Conservation (phyloP, 2,113 vertebrate species). For the Pteruthius melanotis region DNA sequence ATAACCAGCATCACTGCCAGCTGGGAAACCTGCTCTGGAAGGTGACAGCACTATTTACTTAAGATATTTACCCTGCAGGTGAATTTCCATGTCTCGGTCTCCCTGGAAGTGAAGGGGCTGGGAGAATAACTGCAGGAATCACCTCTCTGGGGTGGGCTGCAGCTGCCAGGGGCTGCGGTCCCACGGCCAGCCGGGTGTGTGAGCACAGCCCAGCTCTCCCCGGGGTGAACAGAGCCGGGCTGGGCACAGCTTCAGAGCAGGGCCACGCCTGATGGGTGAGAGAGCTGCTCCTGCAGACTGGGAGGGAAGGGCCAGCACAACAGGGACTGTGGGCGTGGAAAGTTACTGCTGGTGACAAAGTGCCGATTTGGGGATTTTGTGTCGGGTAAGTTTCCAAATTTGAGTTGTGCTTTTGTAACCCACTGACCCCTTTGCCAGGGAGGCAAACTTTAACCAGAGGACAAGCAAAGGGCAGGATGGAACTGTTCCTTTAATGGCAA, state of each 20-base stretch:
- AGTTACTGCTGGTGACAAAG: neutral
- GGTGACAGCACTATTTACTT: neutral
- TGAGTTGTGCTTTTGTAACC: neutral
- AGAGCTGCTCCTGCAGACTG: fast-evolving
- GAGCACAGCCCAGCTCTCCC: neutral
- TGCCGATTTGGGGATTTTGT: neutral
- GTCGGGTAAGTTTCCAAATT: neutral
- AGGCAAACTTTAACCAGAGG: neutral
- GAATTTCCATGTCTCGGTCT: neutral
- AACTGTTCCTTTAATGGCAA: neutral
- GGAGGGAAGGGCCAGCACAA: neutral
- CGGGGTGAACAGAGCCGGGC: fast-evolving
- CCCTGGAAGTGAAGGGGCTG: neutral
- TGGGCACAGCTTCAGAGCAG: fast-evolving
- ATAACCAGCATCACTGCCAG: neutral
- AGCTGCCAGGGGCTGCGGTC: neutral
- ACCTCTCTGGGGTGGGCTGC: fast-evolving
- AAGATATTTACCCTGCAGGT: neutral
- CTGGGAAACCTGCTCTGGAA: neutral
- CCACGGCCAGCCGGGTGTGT: fast-evolving
- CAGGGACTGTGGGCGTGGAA: neutral
- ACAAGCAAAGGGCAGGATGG: neutral
- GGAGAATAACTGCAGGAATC: neutral
- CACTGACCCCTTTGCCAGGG: neutral
- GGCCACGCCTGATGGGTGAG: neutral